Conservation (phyloP, 2,797 vertebrate genomes). For the Prunella strophiata region DNA sequence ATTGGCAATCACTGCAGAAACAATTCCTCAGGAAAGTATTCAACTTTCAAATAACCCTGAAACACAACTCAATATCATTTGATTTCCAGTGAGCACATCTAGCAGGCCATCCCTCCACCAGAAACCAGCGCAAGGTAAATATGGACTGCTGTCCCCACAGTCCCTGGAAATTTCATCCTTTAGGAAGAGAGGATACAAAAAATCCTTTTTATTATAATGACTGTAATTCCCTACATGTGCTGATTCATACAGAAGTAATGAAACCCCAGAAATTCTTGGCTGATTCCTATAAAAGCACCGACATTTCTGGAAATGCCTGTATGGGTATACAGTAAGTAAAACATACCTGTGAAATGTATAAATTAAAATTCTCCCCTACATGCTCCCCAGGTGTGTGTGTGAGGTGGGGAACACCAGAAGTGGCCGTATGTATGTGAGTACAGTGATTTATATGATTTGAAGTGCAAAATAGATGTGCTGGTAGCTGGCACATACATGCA, state of each 20-base stretch:
- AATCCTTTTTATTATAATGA: background rate
- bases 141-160: background rate
- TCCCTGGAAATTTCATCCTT: background rate
- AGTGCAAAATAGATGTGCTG: background rate
- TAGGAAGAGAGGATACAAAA: background rate
- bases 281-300: background rate
- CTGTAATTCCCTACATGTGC: background rate
- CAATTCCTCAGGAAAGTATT: constrained; percentile 77
- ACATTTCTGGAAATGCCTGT: background rate
- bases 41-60: constrained; percentile 79
- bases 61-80: constrained; percentile 58
- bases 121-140: background rate
- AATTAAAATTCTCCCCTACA: background rate
- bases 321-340: background rate
- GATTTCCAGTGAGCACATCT: constrained; percentile 39
- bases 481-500: background rate
- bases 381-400: rapidly evolving
- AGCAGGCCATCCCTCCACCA: background rate
- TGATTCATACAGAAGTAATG: background rate
- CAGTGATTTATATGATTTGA: background rate
- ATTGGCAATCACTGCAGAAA: constrained; percentile 79
- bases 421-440: background rate
- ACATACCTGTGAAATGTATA: background rate
- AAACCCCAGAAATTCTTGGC: background rate
- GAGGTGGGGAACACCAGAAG: background rate